Evolutionary conservation across 2,888 invertebrate genomes (phyloP).

Genomic region (Lasioglossum morio): DNA sequence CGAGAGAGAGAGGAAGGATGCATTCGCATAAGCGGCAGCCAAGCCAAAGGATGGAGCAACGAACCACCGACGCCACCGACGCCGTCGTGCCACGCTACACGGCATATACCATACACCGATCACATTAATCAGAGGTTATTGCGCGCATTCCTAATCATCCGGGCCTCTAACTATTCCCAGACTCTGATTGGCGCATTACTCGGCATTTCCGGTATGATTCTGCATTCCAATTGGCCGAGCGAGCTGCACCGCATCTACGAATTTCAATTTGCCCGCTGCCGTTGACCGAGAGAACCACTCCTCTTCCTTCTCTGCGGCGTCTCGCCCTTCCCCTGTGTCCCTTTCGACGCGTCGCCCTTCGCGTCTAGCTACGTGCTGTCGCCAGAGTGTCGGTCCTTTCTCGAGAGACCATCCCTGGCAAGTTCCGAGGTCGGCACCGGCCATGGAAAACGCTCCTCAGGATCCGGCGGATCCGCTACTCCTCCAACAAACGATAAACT

Average conservation of each 20-base stretch:
- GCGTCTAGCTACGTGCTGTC: neutral
- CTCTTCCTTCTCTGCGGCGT: conserved; percentile 44
- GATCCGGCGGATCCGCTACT: neutral
- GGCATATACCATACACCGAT: conserved; percentile 82
- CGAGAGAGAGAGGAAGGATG: conserved; percentile 51
- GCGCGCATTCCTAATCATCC: conserved; percentile 85
- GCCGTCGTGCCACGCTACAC: conserved; percentile 74
- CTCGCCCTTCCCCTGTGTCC: conserved; percentile 41
- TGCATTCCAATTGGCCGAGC: conserved; percentile 83
- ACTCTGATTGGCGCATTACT: conserved; percentile 85
- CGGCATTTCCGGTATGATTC: conserved; percentile 85
- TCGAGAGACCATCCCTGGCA: neutral
- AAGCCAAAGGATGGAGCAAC: conserved; percentile 79
- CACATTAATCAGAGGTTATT: conserved; percentile 85
- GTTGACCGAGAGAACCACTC: conserved; percentile 55
- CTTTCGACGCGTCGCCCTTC: neutral
- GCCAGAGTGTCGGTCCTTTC: conserved; percentile 10
- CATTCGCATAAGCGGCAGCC: conserved; percentile 73
- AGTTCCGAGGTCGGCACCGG: neutral
- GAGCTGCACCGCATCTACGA: conserved; percentile 71
- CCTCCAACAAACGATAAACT: neutral
- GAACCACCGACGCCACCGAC: conserved; percentile 61
- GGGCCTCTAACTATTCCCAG: conserved; percentile 84
- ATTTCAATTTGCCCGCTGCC: conserved; percentile 73
- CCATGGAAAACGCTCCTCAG: neutral